Evolutionary conservation across 64 coral and sea anemone species (phyloP).

Genomic region (Pocillopora verrucosa): DNA sequence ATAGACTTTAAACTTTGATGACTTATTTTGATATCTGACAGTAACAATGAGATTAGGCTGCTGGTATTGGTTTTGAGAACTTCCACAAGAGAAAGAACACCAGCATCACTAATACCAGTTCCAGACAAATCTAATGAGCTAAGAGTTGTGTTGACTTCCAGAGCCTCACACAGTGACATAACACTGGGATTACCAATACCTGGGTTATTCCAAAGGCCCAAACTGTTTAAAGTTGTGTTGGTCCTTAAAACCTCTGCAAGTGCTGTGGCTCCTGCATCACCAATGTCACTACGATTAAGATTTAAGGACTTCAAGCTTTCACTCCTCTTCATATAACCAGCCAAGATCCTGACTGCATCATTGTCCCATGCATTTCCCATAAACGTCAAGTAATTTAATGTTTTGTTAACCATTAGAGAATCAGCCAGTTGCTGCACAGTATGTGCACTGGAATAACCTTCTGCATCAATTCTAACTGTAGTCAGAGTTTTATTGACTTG

Average conservation of each 20-base stretch:
- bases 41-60: not conserved
- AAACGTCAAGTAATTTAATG: too few relatives aligned
- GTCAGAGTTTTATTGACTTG: not conserved
- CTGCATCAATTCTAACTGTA: too few relatives aligned
- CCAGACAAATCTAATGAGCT: not conserved
- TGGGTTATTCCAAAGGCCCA: not conserved
- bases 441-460: too few relatives aligned
- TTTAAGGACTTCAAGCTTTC: not conserved
- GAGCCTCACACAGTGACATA: not conserved
- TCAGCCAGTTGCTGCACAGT: too few relatives aligned
- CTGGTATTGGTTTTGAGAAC: not conserved
- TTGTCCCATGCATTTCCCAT: too few relatives aligned
- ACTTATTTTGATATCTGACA: not conserved
- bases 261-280: not conserved
- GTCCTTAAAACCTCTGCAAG: not conserved
- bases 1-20: not conserved
- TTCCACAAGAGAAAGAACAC: not conserved
- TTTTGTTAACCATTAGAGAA: too few relatives aligned
- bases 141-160: not conserved
- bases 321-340: not conserved
- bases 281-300: not conserved
- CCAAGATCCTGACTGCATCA: not conserved
- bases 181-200: not conserved
- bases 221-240: not conserved
- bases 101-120: not conserved